Evolutionary conservation across 2,113 vertebrate genomes (phyloP).

Genomic region (Astur gentilis): DNA sequence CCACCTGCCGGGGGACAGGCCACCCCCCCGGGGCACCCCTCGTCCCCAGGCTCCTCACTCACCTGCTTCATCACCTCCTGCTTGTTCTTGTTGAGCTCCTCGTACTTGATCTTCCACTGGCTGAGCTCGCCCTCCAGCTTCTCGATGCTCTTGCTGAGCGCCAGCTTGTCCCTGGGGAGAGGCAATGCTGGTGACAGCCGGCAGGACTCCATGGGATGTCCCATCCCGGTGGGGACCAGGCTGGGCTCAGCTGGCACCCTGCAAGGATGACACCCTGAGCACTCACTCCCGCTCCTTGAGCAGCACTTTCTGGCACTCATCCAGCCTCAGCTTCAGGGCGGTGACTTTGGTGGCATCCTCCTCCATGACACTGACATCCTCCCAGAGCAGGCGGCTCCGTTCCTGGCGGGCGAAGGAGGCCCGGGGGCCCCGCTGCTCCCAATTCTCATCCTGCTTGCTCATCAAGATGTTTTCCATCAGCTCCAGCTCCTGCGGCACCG

Average conservation of each 20-base stretch:
- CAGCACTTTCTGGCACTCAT: constrained; percentile 94
- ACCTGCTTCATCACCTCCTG: constrained; percentile 96
- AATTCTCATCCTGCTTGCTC: constrained; percentile 80
- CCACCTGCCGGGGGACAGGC: background rate
- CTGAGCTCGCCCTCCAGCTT: constrained; percentile 91
- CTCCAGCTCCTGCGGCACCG: constrained; percentile 78
- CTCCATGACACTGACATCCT: constrained; percentile 77
- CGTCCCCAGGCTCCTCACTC: background rate
- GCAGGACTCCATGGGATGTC: background rate
- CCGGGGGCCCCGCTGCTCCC: constrained; percentile 78
- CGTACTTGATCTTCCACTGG: constrained; percentile 95
- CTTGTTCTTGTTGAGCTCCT: constrained; percentile 93
- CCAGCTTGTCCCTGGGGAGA: constrained; percentile 86
- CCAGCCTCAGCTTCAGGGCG: constrained; percentile 90
- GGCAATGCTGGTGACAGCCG: background rate
- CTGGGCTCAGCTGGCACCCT: background rate
- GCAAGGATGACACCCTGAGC: accelerated
- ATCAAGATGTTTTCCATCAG: constrained; percentile 81
- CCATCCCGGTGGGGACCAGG: accelerated
- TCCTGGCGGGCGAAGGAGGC: constrained; percentile 81
- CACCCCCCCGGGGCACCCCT: background rate
- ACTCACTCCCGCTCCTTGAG: constrained; percentile 89
- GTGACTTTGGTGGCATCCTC: constrained; percentile 89
- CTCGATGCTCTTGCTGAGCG: constrained; percentile 89
- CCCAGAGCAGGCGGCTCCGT: constrained; percentile 87